Conservation (phyloP, 1,140 invertebrate species). For the Lordiphosa clarofinis region DNA sequence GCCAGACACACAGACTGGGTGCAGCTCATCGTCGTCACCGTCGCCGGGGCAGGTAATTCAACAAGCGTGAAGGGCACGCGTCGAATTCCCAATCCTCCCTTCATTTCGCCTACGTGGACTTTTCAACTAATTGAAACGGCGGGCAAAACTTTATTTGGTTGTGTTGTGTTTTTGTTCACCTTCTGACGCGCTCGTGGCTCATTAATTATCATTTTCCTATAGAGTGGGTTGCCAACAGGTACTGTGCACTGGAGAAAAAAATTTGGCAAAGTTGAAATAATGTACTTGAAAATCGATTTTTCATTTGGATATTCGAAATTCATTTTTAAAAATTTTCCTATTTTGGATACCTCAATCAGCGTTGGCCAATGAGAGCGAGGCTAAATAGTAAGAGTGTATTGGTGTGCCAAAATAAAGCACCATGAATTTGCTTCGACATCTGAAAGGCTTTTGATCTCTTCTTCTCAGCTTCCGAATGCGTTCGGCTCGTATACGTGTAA, state of each 20-base stretch:
- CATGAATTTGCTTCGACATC: too few species aligned
- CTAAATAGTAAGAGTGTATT: too few species aligned
- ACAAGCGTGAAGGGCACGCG: conserved; percentile 42
- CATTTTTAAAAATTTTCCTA: too few species aligned
- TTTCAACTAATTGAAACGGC: conserved; percentile 72
- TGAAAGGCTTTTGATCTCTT: too few species aligned
- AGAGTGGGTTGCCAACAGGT: conserved; percentile 66
- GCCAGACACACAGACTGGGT: conserved; percentile 42
- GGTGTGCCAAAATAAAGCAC: too few species aligned
- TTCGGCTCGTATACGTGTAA: too few species aligned
- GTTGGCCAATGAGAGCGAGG: too few species aligned
- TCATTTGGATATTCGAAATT: too few species aligned
- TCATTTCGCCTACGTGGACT: conserved; percentile 34
- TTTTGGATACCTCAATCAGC: too few species aligned
- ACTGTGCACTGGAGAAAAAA: conserved; percentile 24
- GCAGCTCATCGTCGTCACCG: conserved; percentile 28
- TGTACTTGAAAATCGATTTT: too few species aligned
- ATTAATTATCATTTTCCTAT: conserved; percentile 67
- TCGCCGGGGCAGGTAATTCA: conserved; percentile 33
- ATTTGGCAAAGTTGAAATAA: too few species aligned
- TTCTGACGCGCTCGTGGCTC: conserved; percentile 68
- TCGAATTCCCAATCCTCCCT: conserved; percentile 52
- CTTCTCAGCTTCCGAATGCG: too few species aligned
- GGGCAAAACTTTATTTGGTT: conserved; percentile 51
- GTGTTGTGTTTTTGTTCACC: conserved; percentile 41